Conservation (phyloP, 2,113 vertebrate genomes). For the Capra hircus region DNA sequence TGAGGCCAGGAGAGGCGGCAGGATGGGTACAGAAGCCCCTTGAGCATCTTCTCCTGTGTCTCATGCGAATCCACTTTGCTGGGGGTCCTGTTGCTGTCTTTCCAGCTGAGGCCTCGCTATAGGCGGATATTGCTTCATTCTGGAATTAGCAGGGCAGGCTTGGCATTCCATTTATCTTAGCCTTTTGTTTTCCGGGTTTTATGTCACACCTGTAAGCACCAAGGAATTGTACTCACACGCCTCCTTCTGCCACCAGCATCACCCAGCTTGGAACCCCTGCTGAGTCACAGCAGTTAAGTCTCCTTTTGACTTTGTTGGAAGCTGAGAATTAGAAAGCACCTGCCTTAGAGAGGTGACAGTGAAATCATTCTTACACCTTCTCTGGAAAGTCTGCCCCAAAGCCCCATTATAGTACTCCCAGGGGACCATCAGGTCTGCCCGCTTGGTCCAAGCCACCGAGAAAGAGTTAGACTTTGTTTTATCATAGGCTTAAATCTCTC, state of each 20-base stretch:
- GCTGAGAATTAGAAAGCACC: background rate
- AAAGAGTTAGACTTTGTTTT: background rate
- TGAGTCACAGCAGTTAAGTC: background rate
- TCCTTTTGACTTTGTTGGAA: background rate
- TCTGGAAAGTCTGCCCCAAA: background rate
- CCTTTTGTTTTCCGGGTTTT: background rate
- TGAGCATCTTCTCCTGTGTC: no score
- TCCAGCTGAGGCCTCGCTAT: background rate
- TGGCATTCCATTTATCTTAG: background rate
- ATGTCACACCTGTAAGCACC: background rate
- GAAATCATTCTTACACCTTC: background rate
- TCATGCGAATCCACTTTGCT: background rate
- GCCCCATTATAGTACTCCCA: no score
- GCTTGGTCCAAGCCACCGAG: background rate
- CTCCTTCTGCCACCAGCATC: background rate
- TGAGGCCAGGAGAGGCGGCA: fast-evolving
- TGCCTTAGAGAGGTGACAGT: background rate
- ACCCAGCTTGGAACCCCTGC: background rate
- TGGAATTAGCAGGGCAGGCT: background rate
- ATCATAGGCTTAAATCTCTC: background rate
- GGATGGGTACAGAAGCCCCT: background rate
- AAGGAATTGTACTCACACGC: background rate
- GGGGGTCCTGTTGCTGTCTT: background rate
- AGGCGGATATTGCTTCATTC: background rate
- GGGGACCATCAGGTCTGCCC: background rate